A percentile compares a stretch with the other conserved stretches of the same genome.
Evolutionary conservation across 2,888 invertebrate genomes (phyloP).

Genomic region (Poecilobothrus nobilitatus): DNA sequence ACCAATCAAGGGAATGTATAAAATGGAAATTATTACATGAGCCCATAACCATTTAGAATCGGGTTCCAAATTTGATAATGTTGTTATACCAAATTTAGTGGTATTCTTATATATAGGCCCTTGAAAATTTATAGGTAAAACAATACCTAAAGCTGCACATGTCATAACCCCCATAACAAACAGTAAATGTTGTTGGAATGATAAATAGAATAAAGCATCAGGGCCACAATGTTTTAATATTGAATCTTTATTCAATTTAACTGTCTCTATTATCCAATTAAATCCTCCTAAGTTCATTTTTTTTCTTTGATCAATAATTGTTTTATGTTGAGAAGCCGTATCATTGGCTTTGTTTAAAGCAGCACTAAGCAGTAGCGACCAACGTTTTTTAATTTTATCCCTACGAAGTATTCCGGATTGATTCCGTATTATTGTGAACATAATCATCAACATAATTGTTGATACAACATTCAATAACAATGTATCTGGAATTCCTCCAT

Average conservation of each 20-base stretch:
- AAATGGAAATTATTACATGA: conserved; percentile 73
- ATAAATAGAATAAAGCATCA: conserved; percentile 88
- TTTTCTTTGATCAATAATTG: conserved; percentile 30
- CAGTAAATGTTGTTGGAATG: conserved; percentile 86
- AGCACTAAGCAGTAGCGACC: conserved; percentile 87
- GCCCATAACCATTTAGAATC: conserved; percentile 79
- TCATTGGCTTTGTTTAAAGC: conserved; percentile 38
- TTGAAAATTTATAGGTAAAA: conserved; percentile 85
- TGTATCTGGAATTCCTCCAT: conserved; percentile 89
- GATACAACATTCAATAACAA: conserved; percentile 73
- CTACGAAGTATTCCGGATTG: conserved; percentile 89
- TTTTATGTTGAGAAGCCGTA: conserved; percentile 19
- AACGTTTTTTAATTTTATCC: conserved; percentile 62
- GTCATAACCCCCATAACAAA: conserved; percentile 71
- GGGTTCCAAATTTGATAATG: conserved; percentile 75
- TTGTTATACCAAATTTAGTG: conserved; percentile 80
- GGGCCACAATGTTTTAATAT: conserved; percentile 75
- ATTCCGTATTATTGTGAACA: conserved; percentile 78
- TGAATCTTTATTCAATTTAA: conserved; percentile 64
- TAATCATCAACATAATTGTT: conserved; percentile 64
- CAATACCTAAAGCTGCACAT: conserved; percentile 66
- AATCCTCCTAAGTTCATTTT: conserved; percentile 66
- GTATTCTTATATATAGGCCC: conserved; percentile 63
- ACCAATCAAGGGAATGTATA: conserved; percentile 75
- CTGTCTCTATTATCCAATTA: conserved; percentile 79